Conservation (phyloP, 2,888 invertebrate genomes). For the Leptopilina drosophilae region DNA sequence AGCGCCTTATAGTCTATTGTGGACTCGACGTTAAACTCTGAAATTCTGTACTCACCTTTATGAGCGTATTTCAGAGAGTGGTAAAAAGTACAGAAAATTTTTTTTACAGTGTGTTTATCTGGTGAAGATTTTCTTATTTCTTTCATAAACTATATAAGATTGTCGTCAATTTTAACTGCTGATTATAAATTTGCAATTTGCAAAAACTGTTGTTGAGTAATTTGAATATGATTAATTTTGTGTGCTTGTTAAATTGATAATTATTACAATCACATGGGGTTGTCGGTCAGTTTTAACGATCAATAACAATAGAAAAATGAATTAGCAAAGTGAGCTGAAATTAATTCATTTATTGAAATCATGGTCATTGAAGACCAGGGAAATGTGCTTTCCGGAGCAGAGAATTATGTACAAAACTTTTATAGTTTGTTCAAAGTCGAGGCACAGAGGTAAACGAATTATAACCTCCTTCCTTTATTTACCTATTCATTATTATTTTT, state of each 20-base stretch:
- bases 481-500: slow-evolving; percentile 59
- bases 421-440: slow-evolving; percentile 78
- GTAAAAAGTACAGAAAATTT: too few relatives aligned
- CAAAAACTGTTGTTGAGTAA: neutral
- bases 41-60: too few relatives aligned
- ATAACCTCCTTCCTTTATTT: slow-evolving; percentile 73
- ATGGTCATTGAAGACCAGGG: slow-evolving; percentile 73
- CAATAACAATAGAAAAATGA: slow-evolving; percentile 75
- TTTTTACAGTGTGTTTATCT: too few relatives aligned
- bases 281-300: slow-evolving; percentile 64
- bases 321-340: slow-evolving; percentile 67
- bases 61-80: too few relatives aligned
- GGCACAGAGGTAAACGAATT: slow-evolving; percentile 74
- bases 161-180: neutral
- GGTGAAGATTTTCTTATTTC: neutral
- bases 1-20: too few relatives aligned
- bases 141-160: neutral
- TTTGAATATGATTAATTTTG: neutral
- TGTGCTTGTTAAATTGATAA: slow-evolving; percentile 3
- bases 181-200: neutral
- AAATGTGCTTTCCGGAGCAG: slow-evolving; percentile 76
- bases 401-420: slow-evolving; percentile 76
- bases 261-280: slow-evolving; percentile 37
- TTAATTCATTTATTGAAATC: slow-evolving; percentile 61
- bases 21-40: too few relatives aligned